Base-by-base conservation (phyloP, 2,888 invertebrate species). In the Oscheius myriophilus region DNA sequence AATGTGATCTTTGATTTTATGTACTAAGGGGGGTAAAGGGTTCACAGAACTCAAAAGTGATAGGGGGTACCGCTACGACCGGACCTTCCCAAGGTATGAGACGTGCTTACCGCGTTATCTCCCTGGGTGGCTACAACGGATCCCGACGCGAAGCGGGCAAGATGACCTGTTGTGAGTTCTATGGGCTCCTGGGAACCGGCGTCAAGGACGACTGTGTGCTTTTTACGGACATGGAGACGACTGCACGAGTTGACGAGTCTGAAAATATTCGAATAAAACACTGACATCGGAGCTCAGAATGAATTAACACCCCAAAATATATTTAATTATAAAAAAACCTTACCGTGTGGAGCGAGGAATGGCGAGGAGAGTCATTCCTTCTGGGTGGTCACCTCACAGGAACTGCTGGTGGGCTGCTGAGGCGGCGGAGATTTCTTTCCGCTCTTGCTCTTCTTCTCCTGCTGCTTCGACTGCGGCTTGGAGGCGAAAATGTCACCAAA, bases 91-190 rank as follows among this genome's bases (percentile, higher is more conserved):
- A n/a, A n/a, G n/a, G n/a, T n/a, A n/a, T n/a, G n/a, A n/a, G n/a
- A n/a, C n/a, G n/a, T n/a, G n/a, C 70, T 54, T 39, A 83, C 77
- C 9, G 87, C 81, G 39, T 87, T 88, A 52, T 88, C 87, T 25
- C 88, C 88, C 70, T 86, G 86, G 76, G 86, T 80, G 26, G 85
- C 87, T 21, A 87, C 86, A 12, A 87, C 88, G 25, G 87, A 81
- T 11, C 88, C 88, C 82, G 88, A 87, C 12, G 88, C 87, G 79
- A 89, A 87, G 64, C 88, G 80, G 6, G 88, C 88, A 64, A 88
- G 69, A 57, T 86, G 84, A 63, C 63, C 63, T 52, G 63, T 63
- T 4, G 42, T 43, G 51, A 63, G 33, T 52, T 63, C 53, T 12
- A 63, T 52, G 6, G 63, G 63, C 52, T 63, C 63, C 18, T 53